A percentile compares a stretch with the other conserved stretches of the same genome.
Conservation (phyloP, 1,140 invertebrate genomes). For the Pseudomyrmex flavicornis region DNA sequence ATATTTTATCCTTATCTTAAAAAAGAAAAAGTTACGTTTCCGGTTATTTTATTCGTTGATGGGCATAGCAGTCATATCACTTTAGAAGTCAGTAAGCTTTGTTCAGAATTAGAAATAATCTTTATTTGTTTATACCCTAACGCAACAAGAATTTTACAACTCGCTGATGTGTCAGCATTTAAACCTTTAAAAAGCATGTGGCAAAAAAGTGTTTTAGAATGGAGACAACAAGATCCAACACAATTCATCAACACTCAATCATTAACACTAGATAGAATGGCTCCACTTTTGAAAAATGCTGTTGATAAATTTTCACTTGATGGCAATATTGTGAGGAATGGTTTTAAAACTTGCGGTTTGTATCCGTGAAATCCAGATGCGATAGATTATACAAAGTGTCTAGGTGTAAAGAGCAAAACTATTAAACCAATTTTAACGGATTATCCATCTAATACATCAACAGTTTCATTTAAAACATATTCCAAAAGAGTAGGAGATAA, state of each 20-base stretch:
- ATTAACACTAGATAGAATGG: background rate
- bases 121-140: background rate
- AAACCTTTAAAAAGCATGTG: background rate
- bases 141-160: background rate
- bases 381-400: background rate
- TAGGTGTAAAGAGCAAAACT: background rate
- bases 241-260: background rate
- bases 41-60: background rate
- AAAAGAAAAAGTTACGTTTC: background rate
- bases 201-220: background rate
- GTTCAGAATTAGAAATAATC: background rate
- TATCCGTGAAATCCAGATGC: background rate
- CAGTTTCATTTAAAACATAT: background rate
- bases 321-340: background rate
- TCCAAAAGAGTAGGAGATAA: background rate
- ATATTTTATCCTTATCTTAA: conserved; percentile 1
- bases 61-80: background rate
- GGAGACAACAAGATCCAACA: background rate
- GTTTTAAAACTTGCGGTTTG: background rate
- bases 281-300: background rate
- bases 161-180: background rate
- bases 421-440: background rate
- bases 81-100: background rate
- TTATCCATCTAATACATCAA: background rate
- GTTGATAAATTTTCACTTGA: background rate